These are phyloP conservation scores for Scomber scombrus DNA, from an alignment of 2,113 vertebrate genomes.

Conservation along the genomic window DNA sequence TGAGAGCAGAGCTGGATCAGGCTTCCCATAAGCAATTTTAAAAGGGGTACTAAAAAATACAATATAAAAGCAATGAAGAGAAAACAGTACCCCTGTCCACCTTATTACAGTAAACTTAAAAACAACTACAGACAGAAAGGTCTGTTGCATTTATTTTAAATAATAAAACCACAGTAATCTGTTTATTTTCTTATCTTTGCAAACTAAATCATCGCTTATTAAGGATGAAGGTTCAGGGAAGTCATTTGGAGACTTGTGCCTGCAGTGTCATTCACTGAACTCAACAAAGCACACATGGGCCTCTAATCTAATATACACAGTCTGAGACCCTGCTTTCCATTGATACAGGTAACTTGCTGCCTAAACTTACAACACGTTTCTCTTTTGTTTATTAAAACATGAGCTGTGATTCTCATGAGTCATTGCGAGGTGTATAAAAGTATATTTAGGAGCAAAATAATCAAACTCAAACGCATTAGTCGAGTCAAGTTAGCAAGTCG, in stretches of 20 bases:
- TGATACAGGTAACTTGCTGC: conserved; percentile 10
- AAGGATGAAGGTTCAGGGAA: conserved; percentile 26
- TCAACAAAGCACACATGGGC: conserved; percentile 29
- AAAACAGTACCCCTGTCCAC: neutral
- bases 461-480: conserved; percentile 44
- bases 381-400: conserved; percentile 13
- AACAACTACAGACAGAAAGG: neutral
- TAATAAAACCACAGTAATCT: conserved; percentile 17
- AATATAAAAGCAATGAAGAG: neutral
- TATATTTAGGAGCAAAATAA: conserved; percentile 20
- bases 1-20: neutral
- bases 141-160: conserved; percentile 28
- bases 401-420: conserved; percentile 24
- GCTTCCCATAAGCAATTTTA: conserved; percentile 4
- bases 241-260: conserved; percentile 19
- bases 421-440: conserved; percentile 37
- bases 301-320: conserved; percentile 20
- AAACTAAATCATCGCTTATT: conserved; percentile 48
- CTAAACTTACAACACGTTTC: neutral
- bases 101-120: conserved; percentile 11
- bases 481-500: conserved; percentile 41
- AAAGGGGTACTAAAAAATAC: neutral
- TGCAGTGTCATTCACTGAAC: conserved; percentile 16
- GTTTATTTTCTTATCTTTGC: conserved; percentile 18
- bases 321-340: conserved; percentile 16